These are phyloP conservation scores for Drosophila setosimentum DNA, from an alignment of 2,888 invertebrate species.

Conservation along the genomic window DNA sequence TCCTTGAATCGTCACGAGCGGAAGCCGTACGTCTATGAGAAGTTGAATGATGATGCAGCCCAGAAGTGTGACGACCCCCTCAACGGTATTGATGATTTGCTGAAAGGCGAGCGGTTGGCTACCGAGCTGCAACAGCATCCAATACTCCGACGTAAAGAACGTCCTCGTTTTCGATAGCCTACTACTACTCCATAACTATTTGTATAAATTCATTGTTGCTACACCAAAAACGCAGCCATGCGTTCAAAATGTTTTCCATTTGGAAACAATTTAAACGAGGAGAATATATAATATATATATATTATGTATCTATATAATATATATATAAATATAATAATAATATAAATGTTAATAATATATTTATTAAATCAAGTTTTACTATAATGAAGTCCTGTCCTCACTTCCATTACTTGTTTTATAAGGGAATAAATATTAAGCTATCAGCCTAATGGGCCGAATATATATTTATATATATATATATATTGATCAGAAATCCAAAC, in stretches of 20 bases:
- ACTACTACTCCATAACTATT: background rate
- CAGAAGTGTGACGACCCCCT: background rate
- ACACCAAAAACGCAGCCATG: background rate
- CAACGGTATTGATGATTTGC: conserved; percentile 7
- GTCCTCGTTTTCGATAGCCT: conserved; percentile 8
- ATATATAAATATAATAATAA: no score
- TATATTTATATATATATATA: background rate
- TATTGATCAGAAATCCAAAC: background rate
- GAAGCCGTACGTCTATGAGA: conserved; percentile 4
- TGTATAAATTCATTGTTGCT: conserved; percentile 33
- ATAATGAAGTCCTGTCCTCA: background rate
- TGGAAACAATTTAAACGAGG: background rate
- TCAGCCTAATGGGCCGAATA: background rate
- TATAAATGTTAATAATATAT: no score
- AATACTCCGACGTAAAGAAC: conserved; percentile 4
- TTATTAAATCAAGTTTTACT: background rate
- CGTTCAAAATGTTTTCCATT: background rate
- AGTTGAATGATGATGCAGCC: background rate
- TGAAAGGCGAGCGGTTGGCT: conserved; percentile 1
- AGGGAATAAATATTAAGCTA: background rate
- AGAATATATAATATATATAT: background rate
- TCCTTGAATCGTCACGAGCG: background rate
- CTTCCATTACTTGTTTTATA: background rate
- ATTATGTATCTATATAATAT: background rate
- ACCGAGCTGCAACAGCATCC: conserved; percentile 13